A percentile compares a stretch with the other conserved stretches of the same genome.
Conservation (phyloP, 2,888 invertebrate genomes). For the Heliconius charithonia region DNA sequence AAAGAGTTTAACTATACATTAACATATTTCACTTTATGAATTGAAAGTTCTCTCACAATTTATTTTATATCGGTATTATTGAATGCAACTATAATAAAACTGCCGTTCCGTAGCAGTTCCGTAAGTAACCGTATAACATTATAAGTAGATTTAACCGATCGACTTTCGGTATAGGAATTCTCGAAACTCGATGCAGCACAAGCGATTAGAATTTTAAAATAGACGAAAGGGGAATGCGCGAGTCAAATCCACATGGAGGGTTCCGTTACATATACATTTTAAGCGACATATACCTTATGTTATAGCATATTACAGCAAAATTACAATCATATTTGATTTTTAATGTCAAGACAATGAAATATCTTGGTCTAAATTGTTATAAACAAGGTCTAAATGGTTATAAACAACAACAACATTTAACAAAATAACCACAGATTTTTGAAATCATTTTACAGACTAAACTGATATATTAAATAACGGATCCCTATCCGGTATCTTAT, state of each 20-base stretch:
- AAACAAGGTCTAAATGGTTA: no score
- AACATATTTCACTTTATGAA: background rate
- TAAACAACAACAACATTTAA: no score
- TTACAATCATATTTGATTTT: no score
- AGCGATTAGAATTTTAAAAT: constrained; percentile 17
- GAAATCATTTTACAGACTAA: background rate
- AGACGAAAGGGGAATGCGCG: background rate
- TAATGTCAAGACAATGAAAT: no score
- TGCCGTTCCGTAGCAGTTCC: background rate
- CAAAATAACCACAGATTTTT: no score
- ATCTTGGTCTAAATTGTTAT: no score
- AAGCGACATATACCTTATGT: background rate
- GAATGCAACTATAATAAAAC: constrained; percentile 12
- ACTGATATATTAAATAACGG: no score
- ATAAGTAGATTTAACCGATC: constrained; percentile 11
- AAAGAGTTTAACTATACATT: background rate
- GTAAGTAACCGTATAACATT: constrained; percentile 18
- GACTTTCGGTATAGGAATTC: constrained; percentile 15
- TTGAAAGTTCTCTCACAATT: background rate
- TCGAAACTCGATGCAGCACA: constrained; percentile 3
- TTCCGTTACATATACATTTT: background rate
- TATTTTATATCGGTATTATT: constrained; percentile 2
- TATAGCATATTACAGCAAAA: no score
- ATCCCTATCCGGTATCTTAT: no score
- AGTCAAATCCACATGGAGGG: background rate